Base-by-base conservation (phyloP, 2,797 vertebrate species). In the Labroides dimidiatus region DNA sequence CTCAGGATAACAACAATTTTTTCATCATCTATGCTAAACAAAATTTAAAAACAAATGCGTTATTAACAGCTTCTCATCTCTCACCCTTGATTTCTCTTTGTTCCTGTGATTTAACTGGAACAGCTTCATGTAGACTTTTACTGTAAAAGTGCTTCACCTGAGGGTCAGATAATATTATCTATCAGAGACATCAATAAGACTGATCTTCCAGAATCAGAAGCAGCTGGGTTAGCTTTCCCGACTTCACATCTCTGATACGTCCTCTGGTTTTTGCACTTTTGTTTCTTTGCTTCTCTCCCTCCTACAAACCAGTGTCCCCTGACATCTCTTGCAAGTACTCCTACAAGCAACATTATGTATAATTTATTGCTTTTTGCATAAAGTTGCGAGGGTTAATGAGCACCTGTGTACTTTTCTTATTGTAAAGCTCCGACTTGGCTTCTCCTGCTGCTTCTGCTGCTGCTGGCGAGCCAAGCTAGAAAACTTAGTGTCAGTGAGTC, bases 401-500 rank as follows among this genome's bases (percentile, higher is more conserved):
- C 56, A 50, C 10, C 9, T 1, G 42, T 60, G 11, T 70, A 33
- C 39, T 10, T 70, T 75, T 41, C 47, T 39, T 58, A 61, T 55
- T 62, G 51, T 73, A 58, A 80, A 73, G 65, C 37, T 33, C 69
- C 3, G 39, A 58, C 59, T 78, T 82, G 74, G 76, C 41, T 68
- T 16, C 63, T 66, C 24, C 58, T 17, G 72, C 53, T 16, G 48
- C 72, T 79, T 24, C 58, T 15, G 72, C 53, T 16, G 48, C 72
- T 79, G 77, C 66, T 42, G 72, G 48, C 67, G 56, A 64, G 78
- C 68, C 53, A 58, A 68, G 54, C 61, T 71, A 69, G 51, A 66
- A 59, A 86, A 68, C 80, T 84, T 61, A 80, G 78, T 83, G 62
- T 52, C 66, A 2, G 23, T 84, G 84, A 87, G 81, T 87, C 88